Conservation (phyloP, 2,113 vertebrate species). For the Ailuropoda melanoleuca region DNA sequence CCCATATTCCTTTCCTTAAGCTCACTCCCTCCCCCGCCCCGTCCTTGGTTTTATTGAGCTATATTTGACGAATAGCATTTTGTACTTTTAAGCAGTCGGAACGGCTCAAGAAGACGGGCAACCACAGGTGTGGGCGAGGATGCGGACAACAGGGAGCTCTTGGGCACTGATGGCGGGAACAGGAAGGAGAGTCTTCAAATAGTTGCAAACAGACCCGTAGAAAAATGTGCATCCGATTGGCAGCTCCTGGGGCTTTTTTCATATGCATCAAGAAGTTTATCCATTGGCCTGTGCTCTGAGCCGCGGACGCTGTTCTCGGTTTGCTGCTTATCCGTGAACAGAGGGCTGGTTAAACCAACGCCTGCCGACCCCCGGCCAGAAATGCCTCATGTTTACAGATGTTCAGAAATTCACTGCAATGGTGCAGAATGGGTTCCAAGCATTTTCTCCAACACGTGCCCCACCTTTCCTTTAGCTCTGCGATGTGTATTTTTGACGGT, state of each 20-base stretch:
- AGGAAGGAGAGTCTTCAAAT: background rate
- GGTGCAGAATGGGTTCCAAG: background rate
- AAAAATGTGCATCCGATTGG: background rate
- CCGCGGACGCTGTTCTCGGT: accelerated
- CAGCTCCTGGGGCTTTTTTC: background rate
- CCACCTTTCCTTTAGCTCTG: background rate
- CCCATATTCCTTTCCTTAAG: background rate
- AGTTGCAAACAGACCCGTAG: background rate
- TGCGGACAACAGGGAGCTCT: background rate
- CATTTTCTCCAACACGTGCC: background rate
- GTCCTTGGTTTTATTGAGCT: no score
- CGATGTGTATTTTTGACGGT: accelerated
- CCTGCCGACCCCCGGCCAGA: background rate
- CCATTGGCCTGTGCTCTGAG: background rate
- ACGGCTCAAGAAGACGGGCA: background rate
- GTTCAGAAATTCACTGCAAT: background rate
- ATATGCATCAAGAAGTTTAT: background rate
- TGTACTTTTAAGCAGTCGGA: accelerated
- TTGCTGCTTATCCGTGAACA: background rate
- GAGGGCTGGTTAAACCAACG: background rate
- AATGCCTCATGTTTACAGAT: background rate
- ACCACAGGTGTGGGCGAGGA: background rate
- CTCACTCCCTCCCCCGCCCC: background rate
- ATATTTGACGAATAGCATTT: accelerated
- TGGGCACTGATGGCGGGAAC: background rate